Base-by-base conservation (phyloP, 2,888 invertebrate species). In the Sinohyriopsis cumingii region DNA sequence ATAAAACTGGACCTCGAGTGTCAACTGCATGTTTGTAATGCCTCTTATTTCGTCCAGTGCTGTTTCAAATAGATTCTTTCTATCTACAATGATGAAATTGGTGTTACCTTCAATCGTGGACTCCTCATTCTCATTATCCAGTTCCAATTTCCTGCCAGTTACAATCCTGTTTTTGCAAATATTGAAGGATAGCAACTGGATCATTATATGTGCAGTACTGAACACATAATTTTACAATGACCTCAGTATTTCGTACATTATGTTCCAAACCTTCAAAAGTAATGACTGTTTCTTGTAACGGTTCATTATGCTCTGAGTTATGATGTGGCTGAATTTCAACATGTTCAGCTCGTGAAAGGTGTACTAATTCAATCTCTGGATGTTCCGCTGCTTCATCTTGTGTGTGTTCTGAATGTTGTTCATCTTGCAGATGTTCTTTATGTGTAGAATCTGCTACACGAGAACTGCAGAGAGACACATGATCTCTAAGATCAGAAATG, bases 51-150 rank as follows among this genome's bases (percentile, higher is more conserved):
- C 75, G 22, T 72, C 70, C n/a, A 65, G 54, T 19, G 24, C 64
- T 61, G 72, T 72, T 28, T 25, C 9, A 12, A 75, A 24, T 6
- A 72, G 12, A 24, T 67, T 62, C 20, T 67, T 55, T 56, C 72
- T 63, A 62, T 75, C 75, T 22, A 75, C 54, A 9, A 66, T 55
- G 18, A 75, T 72, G 62, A 61, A 75, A 25, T 63, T 75, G 18
- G 70, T 70, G 18, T 72, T 68, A 22, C 75, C 72, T 20, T 68
- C 66, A 55, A 63, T 65, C 19, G 33, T 18, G 1, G 53, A 7
- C 7, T 55, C 56, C 6, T 25, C 18, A 57, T 71, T 65, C 6
- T 25, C 18, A 57, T 71, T 65, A 6, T 7, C 28, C 18, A 72
- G 28, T 25, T 72, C 72, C 25, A 72, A 25, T 15, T 64, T 55